phyloP scores from a whole-genome alignment of 92 coral and sea anemone species.

The Virgularia gustaviana region DNA sequence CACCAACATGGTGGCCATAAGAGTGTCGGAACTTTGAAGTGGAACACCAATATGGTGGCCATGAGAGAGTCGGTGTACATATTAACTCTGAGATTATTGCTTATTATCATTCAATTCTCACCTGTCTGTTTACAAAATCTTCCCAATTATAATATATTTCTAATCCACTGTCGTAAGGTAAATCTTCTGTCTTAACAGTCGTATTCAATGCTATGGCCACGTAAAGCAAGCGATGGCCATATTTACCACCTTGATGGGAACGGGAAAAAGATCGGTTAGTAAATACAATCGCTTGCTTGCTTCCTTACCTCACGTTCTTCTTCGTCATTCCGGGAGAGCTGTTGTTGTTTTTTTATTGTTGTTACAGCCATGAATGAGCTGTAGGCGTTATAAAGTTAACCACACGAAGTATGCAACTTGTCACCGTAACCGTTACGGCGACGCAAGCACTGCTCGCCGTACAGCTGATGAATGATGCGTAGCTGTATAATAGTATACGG shows the following conservation, averaged over 20 bases:
- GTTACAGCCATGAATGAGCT: not conserved
- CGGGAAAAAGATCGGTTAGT: not conserved
- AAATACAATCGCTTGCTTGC: not conserved
- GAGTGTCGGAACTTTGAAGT: too few species aligned
- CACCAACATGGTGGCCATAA: too few species aligned
- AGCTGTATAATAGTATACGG: too few species aligned
- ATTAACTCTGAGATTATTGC: not conserved
- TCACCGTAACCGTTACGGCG: too few species aligned
- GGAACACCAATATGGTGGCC: too few species aligned
- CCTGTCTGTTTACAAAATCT: conserved; percentile 60
- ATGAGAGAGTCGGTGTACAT: not conserved
- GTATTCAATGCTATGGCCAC: conserved; percentile 65
- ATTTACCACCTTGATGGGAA: conserved; percentile 57
- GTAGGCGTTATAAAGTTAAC: too few species aligned
- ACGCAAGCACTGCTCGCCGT: too few species aligned
- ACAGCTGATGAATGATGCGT: too few species aligned
- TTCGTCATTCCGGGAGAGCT: not conserved
- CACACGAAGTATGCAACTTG: too few species aligned
- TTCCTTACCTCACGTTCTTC: not conserved
- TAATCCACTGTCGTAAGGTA: conserved; percentile 62
- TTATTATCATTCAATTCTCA: not conserved
- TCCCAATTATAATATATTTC: conserved; percentile 68
- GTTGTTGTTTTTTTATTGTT: too few species aligned
- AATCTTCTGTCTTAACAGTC: conserved; percentile 39
- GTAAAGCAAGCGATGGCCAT: conserved; percentile 66